These are phyloP conservation scores for Hemicordylus capensis DNA, from an alignment of 2,113 vertebrate genomes.

Conservation along the genomic window DNA sequence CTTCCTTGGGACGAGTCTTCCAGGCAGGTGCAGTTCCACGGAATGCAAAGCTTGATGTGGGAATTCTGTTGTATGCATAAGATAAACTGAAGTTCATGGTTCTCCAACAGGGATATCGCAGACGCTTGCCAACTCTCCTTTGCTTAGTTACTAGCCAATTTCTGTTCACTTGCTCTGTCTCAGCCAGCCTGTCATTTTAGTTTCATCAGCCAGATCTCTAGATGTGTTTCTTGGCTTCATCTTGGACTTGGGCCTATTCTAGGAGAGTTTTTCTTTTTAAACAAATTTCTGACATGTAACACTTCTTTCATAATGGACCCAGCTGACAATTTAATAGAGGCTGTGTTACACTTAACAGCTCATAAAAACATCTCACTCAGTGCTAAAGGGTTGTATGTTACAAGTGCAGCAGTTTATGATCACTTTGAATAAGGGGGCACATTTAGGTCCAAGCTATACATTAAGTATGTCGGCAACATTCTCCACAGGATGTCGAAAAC, in stretches of 20 bases:
- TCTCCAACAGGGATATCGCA: conserved; percentile 47
- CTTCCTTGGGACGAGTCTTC: conserved; percentile 51
- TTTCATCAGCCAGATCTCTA: conserved; percentile 63
- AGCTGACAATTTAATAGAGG: neutral
- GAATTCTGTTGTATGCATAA: conserved; percentile 20
- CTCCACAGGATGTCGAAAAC: no score
- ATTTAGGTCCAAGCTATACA: neutral
- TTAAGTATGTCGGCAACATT: no score
- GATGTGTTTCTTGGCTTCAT: conserved; percentile 59
- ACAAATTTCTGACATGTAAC: conserved; percentile 48
- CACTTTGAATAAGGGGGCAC: neutral
- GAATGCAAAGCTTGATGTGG: conserved; percentile 48
- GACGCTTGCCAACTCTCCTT: conserved; percentile 49
- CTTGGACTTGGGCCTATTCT: conserved; percentile 59
- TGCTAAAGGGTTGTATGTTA: neutral
- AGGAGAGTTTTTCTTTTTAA: conserved; percentile 44
- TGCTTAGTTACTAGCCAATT: conserved; percentile 45
- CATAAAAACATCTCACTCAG: neutral
- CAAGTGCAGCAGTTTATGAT: neutral
- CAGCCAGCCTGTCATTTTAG: conserved; percentile 48
- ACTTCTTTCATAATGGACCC: conserved; percentile 2
- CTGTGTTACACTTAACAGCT: neutral
- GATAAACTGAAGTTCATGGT: conserved; percentile 38
- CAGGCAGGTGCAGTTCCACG: conserved; percentile 48
- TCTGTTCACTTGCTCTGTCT: conserved; percentile 46